These are phyloP conservation scores for Drosophila sproati DNA, from an alignment of 1,140 invertebrate genomes.

Conservation along the genomic window DNA sequence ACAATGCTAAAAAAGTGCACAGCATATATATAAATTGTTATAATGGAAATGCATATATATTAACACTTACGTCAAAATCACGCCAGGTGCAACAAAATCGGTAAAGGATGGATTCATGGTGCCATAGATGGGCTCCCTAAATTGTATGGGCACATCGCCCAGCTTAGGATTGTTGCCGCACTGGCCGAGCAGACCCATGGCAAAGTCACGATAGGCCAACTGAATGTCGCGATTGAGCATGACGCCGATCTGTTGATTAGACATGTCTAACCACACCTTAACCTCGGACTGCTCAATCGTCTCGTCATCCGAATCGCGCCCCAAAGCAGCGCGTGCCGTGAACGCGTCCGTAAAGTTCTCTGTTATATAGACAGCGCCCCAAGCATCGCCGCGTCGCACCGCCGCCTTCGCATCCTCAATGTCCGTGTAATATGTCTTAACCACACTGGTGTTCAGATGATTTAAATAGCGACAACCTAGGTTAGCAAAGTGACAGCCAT, in stretches of 20 bases:
- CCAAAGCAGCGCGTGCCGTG: conserved; percentile 88
- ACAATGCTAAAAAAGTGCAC: conserved; percentile 90
- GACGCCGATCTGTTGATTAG: conserved; percentile 95
- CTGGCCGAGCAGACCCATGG: conserved; percentile 88
- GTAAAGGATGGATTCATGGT: conserved; percentile 94
- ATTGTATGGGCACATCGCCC: conserved; percentile 93
- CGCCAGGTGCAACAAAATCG: conserved; percentile 97
- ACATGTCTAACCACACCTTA: conserved; percentile 95
- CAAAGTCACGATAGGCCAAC: conserved; percentile 92
- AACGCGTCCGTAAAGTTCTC: conserved; percentile 94
- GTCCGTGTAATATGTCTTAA: conserved; percentile 89
- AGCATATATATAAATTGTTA: conserved; percentile 1
- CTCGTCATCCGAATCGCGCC: conserved; percentile 89
- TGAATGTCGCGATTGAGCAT: conserved; percentile 92
- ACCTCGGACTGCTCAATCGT: conserved; percentile 93
- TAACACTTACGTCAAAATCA: conserved; percentile 93
- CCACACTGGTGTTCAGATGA: conserved; percentile 88
- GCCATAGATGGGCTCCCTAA: conserved; percentile 94
- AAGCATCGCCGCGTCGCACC: conserved; percentile 91
- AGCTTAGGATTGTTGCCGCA: conserved; percentile 92
- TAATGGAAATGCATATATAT: conserved; percentile 1
- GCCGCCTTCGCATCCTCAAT: conserved; percentile 89
- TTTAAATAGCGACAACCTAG: conserved; percentile 91
- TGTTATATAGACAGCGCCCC: conserved; percentile 94
- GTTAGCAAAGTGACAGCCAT: conserved; percentile 88